A percentile compares a stretch with the other conserved stretches of the same genome.
phyloP scores from a whole-genome alignment of 2,888 invertebrate genomes.

The Epistrophe grossulariae region DNA sequence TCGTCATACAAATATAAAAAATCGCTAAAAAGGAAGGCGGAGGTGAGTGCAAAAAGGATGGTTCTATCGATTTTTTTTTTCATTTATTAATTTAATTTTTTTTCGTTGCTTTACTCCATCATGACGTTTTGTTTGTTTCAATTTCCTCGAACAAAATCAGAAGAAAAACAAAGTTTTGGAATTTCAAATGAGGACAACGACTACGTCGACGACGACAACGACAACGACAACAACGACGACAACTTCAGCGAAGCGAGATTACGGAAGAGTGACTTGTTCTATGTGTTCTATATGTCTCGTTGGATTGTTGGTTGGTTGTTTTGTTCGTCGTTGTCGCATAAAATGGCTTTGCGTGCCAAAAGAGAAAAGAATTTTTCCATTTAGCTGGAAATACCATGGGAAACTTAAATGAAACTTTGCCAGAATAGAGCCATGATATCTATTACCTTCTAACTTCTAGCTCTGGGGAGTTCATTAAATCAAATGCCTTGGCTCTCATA shows the following conservation, averaged over 20 bases:
- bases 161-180: slow-evolving; percentile 59
- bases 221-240: not conserved
- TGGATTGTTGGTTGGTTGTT: not conserved
- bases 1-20: slow-evolving; percentile 30
- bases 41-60: slow-evolving; percentile 10
- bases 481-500: slow-evolving; percentile 41
- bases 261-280: slow-evolving; percentile 39
- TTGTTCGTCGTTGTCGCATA: slow-evolving; percentile 30
- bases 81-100: slow-evolving; percentile 40
- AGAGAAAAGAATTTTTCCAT: slow-evolving; percentile 47
- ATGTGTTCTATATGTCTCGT: not conserved
- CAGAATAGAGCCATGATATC: slow-evolving; percentile 51
- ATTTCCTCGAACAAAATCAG: slow-evolving; percentile 58
- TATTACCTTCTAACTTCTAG: slow-evolving; percentile 35
- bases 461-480: slow-evolving; percentile 54
- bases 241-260: slow-evolving; percentile 26
- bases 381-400: slow-evolving; percentile 37
- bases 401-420: slow-evolving; percentile 40
- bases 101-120: slow-evolving; percentile 18
- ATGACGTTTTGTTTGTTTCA: slow-evolving; percentile 59
- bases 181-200: slow-evolving; percentile 53
- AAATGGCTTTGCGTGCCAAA: slow-evolving; percentile 63
- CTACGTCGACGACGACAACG: slow-evolving; percentile 3
- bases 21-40: slow-evolving; percentile 10
- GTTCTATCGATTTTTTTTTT: slow-evolving; percentile 21